phyloP scores from a whole-genome alignment of 2,113 vertebrate species.

The Spermophilus dauricus region DNA sequence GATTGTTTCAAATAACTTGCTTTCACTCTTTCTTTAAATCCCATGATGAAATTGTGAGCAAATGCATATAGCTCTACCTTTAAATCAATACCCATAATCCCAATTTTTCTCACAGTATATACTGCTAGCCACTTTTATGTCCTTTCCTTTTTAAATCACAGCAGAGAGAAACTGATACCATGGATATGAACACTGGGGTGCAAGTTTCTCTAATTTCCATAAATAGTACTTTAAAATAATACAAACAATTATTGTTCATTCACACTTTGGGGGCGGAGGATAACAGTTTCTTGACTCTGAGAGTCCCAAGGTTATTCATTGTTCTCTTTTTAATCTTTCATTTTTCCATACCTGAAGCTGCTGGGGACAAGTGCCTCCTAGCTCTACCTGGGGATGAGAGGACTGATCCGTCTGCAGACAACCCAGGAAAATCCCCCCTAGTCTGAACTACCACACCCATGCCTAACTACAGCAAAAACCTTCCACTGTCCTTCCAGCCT shows the following conservation, averaged over 20 bases:
- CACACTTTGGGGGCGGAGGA: neutral
- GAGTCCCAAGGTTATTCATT: neutral
- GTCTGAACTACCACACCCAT: neutral
- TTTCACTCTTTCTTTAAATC: neutral
- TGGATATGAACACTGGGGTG: no score
- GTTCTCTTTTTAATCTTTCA: no score
- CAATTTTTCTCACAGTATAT: neutral
- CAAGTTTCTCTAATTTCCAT: no score
- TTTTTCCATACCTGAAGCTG: no score
- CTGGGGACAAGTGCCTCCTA: neutral
- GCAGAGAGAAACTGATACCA: neutral
- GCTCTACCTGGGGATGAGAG: neutral
- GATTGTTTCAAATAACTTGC: neutral
- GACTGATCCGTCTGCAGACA: fast-evolving
- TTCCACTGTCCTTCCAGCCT: neutral
- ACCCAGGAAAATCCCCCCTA: neutral
- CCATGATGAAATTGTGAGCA: neutral
- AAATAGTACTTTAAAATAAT: no score
- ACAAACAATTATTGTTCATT: neutral
- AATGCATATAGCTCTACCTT: neutral
- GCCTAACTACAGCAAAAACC: fast-evolving
- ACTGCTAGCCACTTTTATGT: neutral
- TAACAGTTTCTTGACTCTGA: neutral
- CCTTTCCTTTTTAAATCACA: neutral
- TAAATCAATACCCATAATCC: neutral